Evolutionary conservation across 2,888 invertebrate genomes (phyloP), one percentile per base, ranked within the genome.

Genomic region (Margaritifera margaritifera): DNA sequence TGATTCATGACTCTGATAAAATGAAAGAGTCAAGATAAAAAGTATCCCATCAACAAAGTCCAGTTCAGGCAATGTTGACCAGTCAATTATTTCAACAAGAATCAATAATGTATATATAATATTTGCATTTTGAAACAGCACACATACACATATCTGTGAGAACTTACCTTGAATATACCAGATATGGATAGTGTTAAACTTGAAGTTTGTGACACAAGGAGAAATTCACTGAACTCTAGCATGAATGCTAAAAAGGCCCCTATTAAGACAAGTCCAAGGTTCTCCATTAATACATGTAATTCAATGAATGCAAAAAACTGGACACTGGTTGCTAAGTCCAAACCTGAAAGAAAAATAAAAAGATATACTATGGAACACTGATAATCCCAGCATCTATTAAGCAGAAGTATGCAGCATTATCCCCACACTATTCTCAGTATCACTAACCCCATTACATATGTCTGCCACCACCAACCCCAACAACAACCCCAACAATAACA

Each of bases 171-270:
- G 88, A 98, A 95, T 87, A 99, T 97, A 70, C 98, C 98, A 60
- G 97, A 94, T 81, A 99, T 95, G 27, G 97, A 96, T 58, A 99
- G 91, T 0, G 99, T 99, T 66, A 99, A 93, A 92, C 98, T 97
- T 82, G 99, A 99, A 0, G 98, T 98, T 89, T 95, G 94, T 0
- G 95, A 94, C 70, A 99, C 93, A 50, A 99, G 94, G 77, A 98
- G 92, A 89, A 96, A 99, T 91, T 99, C 99, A 89, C 94, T 94
- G 75, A 96, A 92, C 92, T 98, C 90, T 66, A 90, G 73, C 77
- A 87, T 78, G 68, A 90, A 90, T 2, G 89, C 90, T 25, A 90
- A 71, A 22, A 82, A 57, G 6, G 89, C 89, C 8, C 90, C 90
- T 27, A 77, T 64, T 22, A 87, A 53, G 27, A 89, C 78, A 15